phyloP scores from a whole-genome alignment of 2,797 vertebrate genomes.

The Masticophis lateralis region DNA sequence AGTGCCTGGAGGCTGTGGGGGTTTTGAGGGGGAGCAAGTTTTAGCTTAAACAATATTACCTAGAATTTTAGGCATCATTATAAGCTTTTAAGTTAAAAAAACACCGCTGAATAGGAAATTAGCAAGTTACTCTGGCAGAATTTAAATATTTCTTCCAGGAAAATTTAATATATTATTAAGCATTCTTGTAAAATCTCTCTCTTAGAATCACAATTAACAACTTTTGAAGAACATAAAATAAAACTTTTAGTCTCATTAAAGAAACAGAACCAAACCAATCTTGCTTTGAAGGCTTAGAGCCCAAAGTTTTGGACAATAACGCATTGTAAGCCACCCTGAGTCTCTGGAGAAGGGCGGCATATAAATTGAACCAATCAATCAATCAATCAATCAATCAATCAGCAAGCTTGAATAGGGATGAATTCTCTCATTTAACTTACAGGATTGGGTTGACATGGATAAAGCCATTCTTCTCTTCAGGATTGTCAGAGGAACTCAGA shows the following conservation, averaged over 20 bases:
- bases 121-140: not conserved
- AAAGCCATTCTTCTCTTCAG: not conserved
- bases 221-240: not conserved
- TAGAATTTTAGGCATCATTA: not conserved
- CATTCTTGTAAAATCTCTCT: not conserved
- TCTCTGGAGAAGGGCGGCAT: too few species aligned
- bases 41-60: not conserved
- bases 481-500: not conserved
- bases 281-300: not conserved
- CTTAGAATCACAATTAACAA: not conserved
- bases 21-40: not conserved
- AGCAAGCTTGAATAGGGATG: not conserved
- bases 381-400: too few species aligned
- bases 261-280: not conserved
- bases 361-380: too few species aligned
- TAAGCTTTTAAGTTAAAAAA: not conserved
- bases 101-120: not conserved
- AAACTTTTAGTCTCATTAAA: not conserved
- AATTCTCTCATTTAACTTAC: slow-evolving; percentile 3
- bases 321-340: too few species aligned
- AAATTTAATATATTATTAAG: not conserved
- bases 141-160: not conserved
- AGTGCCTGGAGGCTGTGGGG: not conserved
- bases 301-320: not conserved
- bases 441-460: not conserved